Evolutionary conservation across 2,797 vertebrate genomes (phyloP).

Genomic region (Lutjanus campechanus): DNA sequence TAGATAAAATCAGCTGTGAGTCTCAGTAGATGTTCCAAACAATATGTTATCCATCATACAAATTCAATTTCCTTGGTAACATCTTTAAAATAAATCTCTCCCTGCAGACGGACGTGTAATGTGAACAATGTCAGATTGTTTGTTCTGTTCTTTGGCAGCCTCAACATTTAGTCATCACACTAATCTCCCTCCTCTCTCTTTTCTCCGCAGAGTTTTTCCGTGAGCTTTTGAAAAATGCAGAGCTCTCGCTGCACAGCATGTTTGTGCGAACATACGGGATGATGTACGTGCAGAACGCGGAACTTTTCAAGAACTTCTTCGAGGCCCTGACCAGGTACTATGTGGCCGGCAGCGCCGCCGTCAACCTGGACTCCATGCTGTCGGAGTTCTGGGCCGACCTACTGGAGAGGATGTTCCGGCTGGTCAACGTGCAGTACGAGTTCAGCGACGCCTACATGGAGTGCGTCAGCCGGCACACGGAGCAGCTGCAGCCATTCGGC

Average conservation of each 20-base stretch:
- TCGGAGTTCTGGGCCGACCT: conserved; percentile 96
- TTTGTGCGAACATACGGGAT: conserved; percentile 95
- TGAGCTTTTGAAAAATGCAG: conserved; percentile 93
- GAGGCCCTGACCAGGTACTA: conserved; percentile 92
- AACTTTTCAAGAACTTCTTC: conserved; percentile 97
- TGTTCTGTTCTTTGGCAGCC: conserved; percentile 23
- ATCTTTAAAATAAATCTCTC: conserved; percentile 15
- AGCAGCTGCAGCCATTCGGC: conserved; percentile 96
- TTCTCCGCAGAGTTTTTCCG: conserved; percentile 92
- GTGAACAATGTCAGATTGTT: conserved; percentile 38
- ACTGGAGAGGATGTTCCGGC: conserved; percentile 95
- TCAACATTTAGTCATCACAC: conserved; percentile 18
- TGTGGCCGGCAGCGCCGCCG: conserved; percentile 78
- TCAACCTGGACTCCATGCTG: conserved; percentile 95
- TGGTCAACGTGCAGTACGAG: conserved; percentile 96
- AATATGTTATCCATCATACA: conserved; percentile 18
- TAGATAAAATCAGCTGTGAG: conserved; percentile 18
- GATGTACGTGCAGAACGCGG: conserved; percentile 95
- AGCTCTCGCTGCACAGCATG: conserved; percentile 94
- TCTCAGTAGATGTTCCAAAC: conserved; percentile 17
- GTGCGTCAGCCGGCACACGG: conserved; percentile 94
- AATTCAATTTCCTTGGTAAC: conserved; percentile 29
- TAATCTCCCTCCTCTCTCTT: conserved; percentile 7
- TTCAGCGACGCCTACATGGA: conserved; percentile 95
- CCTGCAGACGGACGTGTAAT: conserved; percentile 15